These are phyloP conservation scores for Chlorodrepanis virens DNA, from an alignment of 2,113 vertebrate genomes.

Conservation along the genomic window DNA sequence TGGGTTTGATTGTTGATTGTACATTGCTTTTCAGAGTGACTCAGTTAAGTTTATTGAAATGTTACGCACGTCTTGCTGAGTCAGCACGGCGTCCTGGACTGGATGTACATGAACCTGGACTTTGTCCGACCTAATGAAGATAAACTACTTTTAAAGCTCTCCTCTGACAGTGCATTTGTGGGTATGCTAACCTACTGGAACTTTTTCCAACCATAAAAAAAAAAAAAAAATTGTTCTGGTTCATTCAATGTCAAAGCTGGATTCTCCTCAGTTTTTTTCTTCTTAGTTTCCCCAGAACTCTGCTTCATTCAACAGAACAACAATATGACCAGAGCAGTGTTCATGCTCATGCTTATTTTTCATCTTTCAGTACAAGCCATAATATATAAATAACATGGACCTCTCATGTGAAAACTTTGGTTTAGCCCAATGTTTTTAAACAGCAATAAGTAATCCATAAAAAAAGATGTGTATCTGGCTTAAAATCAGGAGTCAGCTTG, in stretches of 20 bases:
- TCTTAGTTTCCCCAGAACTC: neutral
- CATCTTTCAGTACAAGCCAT: neutral
- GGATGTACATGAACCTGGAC: neutral
- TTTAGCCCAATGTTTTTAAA: neutral
- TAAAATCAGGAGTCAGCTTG: neutral
- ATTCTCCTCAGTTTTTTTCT: neutral
- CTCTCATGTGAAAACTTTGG: neutral
- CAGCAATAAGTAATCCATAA: neutral
- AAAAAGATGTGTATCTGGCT: neutral
- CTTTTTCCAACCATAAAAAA: neutral
- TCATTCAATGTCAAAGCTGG: neutral
- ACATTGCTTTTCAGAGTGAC: neutral
- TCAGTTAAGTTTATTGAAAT: neutral
- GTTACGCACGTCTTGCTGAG: neutral
- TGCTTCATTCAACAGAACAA: neutral
- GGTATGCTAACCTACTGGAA: neutral
- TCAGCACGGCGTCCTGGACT: neutral
- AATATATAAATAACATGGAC: neutral
- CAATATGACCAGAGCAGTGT: neutral
- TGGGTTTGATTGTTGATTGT: neutral
- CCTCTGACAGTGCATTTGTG: neutral
- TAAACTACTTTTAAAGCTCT: neutral
- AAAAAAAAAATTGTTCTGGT: neutral
- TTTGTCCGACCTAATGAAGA: neutral
- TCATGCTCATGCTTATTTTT: neutral